Evolutionary conservation across 2,113 vertebrate species (phyloP).

Genomic region (Danionella cerebrum): DNA sequence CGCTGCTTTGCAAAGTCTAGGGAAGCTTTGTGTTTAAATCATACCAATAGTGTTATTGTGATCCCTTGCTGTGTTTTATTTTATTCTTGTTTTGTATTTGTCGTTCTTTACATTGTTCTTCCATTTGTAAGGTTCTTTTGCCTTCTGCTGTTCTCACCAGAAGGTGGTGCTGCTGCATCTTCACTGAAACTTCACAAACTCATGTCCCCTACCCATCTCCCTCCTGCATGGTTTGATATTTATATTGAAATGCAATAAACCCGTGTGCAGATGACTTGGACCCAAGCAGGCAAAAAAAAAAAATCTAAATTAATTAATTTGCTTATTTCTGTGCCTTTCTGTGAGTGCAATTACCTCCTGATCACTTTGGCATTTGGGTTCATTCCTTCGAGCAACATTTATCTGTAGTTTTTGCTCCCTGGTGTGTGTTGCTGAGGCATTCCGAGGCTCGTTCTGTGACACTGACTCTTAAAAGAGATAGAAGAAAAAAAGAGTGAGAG

Average conservation of each 20-base stretch:
- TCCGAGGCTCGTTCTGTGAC: background rate
- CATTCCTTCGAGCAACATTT: too few species aligned
- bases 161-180: conserved; percentile 69
- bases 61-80: conserved; percentile 25
- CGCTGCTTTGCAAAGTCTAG: background rate
- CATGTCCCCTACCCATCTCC: background rate
- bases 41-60: conserved; percentile 7
- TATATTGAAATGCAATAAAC: too few species aligned
- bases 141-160: conserved; percentile 42
- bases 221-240: too few species aligned
- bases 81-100: background rate
- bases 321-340: too few species aligned
- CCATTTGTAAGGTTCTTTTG: background rate
- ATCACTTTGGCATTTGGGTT: too few species aligned
- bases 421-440: background rate
- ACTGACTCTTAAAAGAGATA: conserved; percentile 3
- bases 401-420: too few species aligned
- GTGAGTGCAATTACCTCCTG: too few species aligned
- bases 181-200: conserved; percentile 23
- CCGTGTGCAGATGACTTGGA: too few species aligned
- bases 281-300: too few species aligned
- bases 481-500: background rate
- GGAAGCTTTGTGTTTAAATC: background rate
- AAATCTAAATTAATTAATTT: too few species aligned
- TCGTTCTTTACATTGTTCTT: background rate